A percentile compares a stretch with the other conserved stretches of the same genome.
Evolutionary conservation across 92 coral and sea anemone genomes (phyloP).

Genomic region (Actinernus sp.): DNA sequence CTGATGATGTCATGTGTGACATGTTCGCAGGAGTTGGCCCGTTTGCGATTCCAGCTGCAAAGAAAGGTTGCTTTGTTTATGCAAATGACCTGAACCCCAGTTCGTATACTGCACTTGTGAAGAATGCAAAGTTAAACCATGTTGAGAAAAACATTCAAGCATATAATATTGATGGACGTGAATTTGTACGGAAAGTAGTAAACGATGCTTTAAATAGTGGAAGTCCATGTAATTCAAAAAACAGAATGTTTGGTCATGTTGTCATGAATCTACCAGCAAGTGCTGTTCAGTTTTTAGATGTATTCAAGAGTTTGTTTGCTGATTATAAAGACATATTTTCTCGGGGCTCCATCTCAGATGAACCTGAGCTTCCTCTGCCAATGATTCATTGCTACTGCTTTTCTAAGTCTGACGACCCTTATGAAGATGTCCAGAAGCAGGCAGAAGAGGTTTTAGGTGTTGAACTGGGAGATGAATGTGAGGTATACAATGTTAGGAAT

Average conservation of each 20-base stretch:
- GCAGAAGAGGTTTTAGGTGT: conserved; percentile 75
- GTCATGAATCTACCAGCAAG: conserved; percentile 98
- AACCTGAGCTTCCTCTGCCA: conserved; percentile 48
- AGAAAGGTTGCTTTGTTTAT: conserved; percentile 92
- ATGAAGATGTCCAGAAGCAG: conserved; percentile 69
- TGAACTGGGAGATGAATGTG: conserved; percentile 41
- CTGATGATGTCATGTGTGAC: conserved; percentile 83
- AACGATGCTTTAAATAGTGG: conserved; percentile 6
- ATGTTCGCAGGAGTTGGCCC: conserved; percentile 99
- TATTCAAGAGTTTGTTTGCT: conserved; percentile 76
- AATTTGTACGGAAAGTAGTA: conserved; percentile 71
- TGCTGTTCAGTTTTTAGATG: conserved; percentile 88
- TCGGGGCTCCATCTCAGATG: neutral
- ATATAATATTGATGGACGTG: conserved; percentile 92
- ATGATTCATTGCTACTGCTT: conserved; percentile 96
- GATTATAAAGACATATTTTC: conserved; percentile 29
- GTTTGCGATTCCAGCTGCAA: conserved; percentile 97
- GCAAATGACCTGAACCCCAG: conserved; percentile 95
- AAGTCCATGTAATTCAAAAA: neutral
- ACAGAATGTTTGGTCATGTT: conserved; percentile 74
- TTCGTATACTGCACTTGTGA: conserved; percentile 76
- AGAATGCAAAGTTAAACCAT: conserved; percentile 83
- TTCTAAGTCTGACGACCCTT: conserved; percentile 83
- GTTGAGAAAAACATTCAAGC: conserved; percentile 63
- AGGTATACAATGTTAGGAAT: conserved; percentile 78